Evolutionary conservation across 2,113 vertebrate genomes (phyloP), one percentile per base, ranked within the genome.

Genomic region (Alosa alosa): DNA sequence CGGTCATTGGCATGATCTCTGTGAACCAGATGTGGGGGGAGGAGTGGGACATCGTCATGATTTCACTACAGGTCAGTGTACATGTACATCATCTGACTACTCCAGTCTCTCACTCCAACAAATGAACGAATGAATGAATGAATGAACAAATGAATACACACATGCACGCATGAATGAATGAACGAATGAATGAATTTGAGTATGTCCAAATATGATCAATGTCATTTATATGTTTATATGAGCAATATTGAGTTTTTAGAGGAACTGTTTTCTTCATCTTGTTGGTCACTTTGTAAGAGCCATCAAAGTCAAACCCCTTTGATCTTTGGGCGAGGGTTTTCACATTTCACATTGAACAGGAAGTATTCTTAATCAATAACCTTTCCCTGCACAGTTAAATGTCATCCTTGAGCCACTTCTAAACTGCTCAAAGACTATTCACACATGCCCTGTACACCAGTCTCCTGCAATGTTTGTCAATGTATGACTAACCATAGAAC

Each of bases 11-110:
- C n/a, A 94, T 99, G 91, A 96, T 97, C n/a, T 97, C 96, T 0
- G 92, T 99, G 91, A 96, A 94, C 86, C 96, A 99, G 94, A 95
- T 97, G 8, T 99, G 98, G 98, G 93, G 95, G 0, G 96, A 98
- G 0, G 98, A 99, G 86, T 99, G 98, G 98, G 96, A 97, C 22
- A 93, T 99, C 88, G 91, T 99, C 18, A 93, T 96, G 49, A 96
- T 99, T 89, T 99, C 98, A 83, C 86, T 99, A 86, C 97, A 98
- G 92, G 98, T 99, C 85, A 93, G 95, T 81, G 83, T 1, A 50
- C 45, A 68, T 81, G 83, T 1, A 50, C 49, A 68, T 87, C 46
- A 15, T n/a, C 22, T 4, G 11, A 31, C 72, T 25, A 25, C 60
- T 25, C 13, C 7, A 13, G 13, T 17, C 36, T 36, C 25, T n/a